These are phyloP conservation scores for Podilymbus podiceps DNA, from an alignment of 2,113 vertebrate genomes.

Conservation along the genomic window DNA sequence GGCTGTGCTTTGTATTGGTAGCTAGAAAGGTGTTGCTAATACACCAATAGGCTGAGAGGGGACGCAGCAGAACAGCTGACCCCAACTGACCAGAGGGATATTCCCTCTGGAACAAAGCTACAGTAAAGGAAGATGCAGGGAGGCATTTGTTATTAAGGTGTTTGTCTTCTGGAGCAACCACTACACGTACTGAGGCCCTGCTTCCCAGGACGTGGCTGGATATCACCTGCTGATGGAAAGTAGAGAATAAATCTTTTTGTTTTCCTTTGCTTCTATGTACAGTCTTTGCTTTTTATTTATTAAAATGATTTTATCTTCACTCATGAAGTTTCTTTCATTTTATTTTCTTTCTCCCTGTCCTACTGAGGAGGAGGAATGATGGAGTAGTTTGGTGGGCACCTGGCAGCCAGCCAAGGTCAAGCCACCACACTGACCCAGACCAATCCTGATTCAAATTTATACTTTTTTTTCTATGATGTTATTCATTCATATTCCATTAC, in stretches of 20 bases:
- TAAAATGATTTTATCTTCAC: neutral
- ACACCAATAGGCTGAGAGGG: neutral
- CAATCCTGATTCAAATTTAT: neutral
- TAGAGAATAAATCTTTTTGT: neutral
- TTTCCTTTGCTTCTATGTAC: neutral
- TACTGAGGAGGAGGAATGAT: neutral
- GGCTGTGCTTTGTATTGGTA: neutral
- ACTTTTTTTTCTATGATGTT: neutral
- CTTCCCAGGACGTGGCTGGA: neutral
- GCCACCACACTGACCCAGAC: neutral
- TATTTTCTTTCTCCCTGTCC: neutral
- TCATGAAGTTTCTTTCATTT: accelerated
- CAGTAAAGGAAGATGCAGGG: neutral
- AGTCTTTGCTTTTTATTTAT: neutral
- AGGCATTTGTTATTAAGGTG: neutral
- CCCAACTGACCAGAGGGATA: neutral
- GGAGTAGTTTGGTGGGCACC: neutral
- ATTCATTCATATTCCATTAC: neutral
- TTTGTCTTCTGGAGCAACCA: neutral
- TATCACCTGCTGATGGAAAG: neutral
- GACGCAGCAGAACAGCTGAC: neutral
- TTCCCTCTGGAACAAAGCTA: neutral
- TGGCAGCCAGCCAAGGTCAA: neutral
- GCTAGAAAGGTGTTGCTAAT: neutral
- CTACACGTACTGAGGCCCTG: neutral